Conservation (phyloP, 2,888 invertebrate genomes). For the Temnothorax ravouxi region DNA sequence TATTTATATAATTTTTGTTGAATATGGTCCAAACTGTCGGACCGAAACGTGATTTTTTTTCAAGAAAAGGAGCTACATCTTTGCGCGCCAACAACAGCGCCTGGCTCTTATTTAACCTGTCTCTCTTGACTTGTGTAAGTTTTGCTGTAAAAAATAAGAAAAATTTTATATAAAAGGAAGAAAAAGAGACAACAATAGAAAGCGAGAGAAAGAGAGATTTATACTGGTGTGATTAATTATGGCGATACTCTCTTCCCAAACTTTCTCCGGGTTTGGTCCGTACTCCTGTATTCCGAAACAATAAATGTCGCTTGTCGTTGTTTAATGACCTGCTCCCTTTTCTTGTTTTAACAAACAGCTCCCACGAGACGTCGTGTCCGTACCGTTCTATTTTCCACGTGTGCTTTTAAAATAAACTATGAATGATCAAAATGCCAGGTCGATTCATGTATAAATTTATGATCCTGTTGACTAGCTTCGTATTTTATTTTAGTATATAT, state of each 20-base stretch:
- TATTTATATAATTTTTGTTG: neutral
- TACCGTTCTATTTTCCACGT: constrained; percentile 25
- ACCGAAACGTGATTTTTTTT: too few relatives aligned
- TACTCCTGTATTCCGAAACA: constrained; percentile 14
- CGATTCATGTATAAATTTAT: neutral
- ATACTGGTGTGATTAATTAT: constrained; percentile 24
- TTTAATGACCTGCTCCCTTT: constrained; percentile 33
- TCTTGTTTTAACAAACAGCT: constrained; percentile 36
- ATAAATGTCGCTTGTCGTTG: constrained; percentile 27
- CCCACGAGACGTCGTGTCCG: constrained; percentile 1
- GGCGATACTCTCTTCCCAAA: neutral
- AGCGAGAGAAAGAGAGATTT: neutral
- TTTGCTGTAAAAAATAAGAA: neutral
- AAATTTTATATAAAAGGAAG: neutral
- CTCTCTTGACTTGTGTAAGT: neutral
- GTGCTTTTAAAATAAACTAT: constrained; percentile 28
- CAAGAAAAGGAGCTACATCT: too few relatives aligned
- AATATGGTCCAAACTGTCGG: too few relatives aligned
- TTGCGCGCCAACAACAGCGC: too few relatives aligned
- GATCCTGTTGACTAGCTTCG: neutral
- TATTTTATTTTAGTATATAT: neutral
- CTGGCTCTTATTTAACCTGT: too few relatives aligned
- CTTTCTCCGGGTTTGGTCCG: constrained; percentile 5
- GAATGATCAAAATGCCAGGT: constrained; percentile 22
- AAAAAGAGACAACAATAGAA: neutral